A percentile compares a stretch with the other conserved stretches of the same genome.
These are phyloP conservation scores for Ailurus styani DNA, from an alignment of 2,113 vertebrate species.

Conservation along the genomic window DNA sequence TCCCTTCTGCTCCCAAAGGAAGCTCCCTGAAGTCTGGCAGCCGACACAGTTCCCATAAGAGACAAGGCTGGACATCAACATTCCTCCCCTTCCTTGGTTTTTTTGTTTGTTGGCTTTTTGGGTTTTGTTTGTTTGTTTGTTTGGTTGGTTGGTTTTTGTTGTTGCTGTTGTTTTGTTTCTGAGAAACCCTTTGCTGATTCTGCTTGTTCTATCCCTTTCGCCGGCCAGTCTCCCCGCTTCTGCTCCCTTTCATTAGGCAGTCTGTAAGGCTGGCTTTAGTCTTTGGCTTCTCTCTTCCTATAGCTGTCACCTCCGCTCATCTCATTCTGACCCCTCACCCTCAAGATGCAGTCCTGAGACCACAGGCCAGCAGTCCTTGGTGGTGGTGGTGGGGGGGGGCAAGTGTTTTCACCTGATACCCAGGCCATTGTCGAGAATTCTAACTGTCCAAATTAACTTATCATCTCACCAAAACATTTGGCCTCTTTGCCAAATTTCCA, in stretches of 20 bases:
- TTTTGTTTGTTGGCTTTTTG: too few relatives aligned
- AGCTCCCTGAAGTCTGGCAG: neutral
- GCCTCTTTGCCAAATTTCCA: neutral
- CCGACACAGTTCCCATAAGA: neutral
- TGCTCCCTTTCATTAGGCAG: neutral
- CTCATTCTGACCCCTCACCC: neutral
- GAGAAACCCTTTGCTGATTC: neutral
- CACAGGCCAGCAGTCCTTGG: neutral
- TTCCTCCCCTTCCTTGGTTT: fast-evolving
- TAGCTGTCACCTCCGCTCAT: neutral
- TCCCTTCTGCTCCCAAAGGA: neutral
- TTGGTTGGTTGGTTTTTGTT: neutral
- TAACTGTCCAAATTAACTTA: neutral
- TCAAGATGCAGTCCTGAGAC: neutral
- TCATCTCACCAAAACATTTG: neutral
- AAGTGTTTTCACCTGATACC: neutral
- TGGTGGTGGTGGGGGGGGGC: too few relatives aligned
- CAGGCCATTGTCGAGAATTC: neutral
- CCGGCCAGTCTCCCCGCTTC: too few relatives aligned
- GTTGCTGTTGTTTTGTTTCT: neutral
- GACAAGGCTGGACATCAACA: neutral
- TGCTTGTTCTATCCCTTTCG: neutral
- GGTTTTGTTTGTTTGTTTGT: too few relatives aligned
- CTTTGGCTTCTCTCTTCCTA: neutral
- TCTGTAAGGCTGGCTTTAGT: neutral